Base-by-base conservation (phyloP, 1,140 invertebrate species). In the Heliconius hewitsoni region DNA sequence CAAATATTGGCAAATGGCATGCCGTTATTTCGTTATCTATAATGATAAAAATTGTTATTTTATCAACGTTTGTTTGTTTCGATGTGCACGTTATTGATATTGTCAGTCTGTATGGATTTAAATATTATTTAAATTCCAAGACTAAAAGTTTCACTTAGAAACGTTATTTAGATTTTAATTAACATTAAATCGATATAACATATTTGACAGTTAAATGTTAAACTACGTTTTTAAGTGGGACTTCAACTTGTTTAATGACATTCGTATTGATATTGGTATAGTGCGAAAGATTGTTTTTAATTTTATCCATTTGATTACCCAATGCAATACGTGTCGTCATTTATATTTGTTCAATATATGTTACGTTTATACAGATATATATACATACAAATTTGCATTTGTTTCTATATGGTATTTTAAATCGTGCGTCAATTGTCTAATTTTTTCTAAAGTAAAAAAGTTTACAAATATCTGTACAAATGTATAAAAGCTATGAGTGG, bases 351-450 rank as follows among this genome's bases (percentile, higher is more conserved):
- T 66, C 1, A 30, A 66, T 30, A 30, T 30, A 66, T n/a, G 9
- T 57, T 27, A 66, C 60, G 6, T 66, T 66, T 66, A 66, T 66
- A 66, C 27, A 66, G 60, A 66, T 66, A 57, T 57, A 55, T n/a
- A n/a, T 55, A 57, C 16, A 46, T 46, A 13, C 11, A 46, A 13
- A 46, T 16, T 16, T 16, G 42, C 13, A 4, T 1, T 6, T 6
- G 13, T 46, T 46, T 46, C 42, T 16, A 13, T 13, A 46, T 46
- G 13, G 13, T 1, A 16, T 46, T 46, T 16, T 46, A 16, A 46
- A 46, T 16, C 23, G 23, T 23, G 23, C 23, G 23, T 13, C 13
- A 30, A 30, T 30, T 30, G 2, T 30, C 30, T 30, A 13, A 42
- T 42, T 13, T 42, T 13, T 42, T 42, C 11, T 42, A 42, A 42